Evolutionary conservation across 2,113 vertebrate genomes (phyloP), one percentile per base, ranked within the genome.

Genomic region (Crypturellus undulatus): DNA sequence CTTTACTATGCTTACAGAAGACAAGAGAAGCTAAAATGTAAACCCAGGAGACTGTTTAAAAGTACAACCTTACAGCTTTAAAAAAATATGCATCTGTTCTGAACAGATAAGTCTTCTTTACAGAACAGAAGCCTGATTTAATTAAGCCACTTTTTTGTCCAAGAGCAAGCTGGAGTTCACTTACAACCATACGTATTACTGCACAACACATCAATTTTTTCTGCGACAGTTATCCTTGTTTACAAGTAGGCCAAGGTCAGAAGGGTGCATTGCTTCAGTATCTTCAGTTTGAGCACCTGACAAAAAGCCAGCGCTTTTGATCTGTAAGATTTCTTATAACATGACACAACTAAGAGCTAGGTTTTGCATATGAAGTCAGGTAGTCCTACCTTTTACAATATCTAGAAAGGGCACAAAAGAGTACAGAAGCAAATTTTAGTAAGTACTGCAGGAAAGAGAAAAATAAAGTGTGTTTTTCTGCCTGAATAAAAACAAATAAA

Each of bases 231-330:
- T 69, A 9, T 24, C 3, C 15, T 64, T 62, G 15, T 58, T 38
- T 87, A 49, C 79, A 92, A 85, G 5, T 6, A 88, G 15, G 1
- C 22, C 8, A 28, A 65, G 32, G 28, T 73, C 54, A 64, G 5
- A 2, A 34, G 12, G 2, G 14, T 72, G 5, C 22, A 22, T 0
- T 2, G 9, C 0, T 19, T 62, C 6, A 5, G 40, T 38, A 21
- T 38, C 42, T n/a, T 70, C 6, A 32, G 1, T 65, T n/a, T 56
- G 28, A 68, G 71, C 63, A 1, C 54, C 24, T 71, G 22, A 24
- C 3, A 52, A 79, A 76, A 36, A 17, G 13, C 2, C 21, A 52
- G 3, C n/a, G 8, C 2, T 54, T 68, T 72, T 67, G 13, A 11
- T 19, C 3, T 6, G 22, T 11, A 6, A 12, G 3, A 43, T 75